These are phyloP conservation scores for Poeciliopsis gracilis DNA, from an alignment of 2,797 vertebrate species.

Conservation along the genomic window DNA sequence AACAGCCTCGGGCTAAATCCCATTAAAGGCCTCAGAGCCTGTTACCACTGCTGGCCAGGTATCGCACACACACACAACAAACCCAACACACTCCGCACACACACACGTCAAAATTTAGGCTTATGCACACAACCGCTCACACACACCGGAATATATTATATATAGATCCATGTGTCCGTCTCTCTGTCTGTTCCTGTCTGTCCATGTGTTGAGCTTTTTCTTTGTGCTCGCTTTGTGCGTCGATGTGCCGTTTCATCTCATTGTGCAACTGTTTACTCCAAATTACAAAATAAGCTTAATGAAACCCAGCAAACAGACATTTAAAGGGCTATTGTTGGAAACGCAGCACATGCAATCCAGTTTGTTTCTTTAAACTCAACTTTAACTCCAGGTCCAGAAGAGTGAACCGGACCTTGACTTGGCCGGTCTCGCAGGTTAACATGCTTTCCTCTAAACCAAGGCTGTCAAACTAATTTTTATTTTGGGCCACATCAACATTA, in stretches of 20 bases:
- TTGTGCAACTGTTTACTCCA: conserved; percentile 68
- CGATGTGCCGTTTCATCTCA: conserved; percentile 78
- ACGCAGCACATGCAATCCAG: neutral
- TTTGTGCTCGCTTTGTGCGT: conserved; percentile 54
- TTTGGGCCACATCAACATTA: no score
- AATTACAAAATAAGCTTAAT: conserved; percentile 47
- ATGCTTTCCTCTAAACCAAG: neutral
- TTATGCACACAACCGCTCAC: conserved; percentile 40
- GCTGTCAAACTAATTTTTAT: no score
- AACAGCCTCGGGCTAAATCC: conserved; percentile 99
- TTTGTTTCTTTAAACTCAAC: neutral
- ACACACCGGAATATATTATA: conserved; percentile 76
- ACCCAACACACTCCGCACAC: conserved; percentile 61
- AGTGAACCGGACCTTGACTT: neutral
- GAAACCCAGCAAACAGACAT: conserved; percentile 31
- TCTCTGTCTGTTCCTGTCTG: conserved; percentile 78
- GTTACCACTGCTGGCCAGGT: conserved; percentile 99
- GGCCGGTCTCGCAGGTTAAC: neutral
- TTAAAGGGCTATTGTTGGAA: conserved; percentile 26
- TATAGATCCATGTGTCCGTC: conserved; percentile 79
- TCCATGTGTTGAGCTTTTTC: conserved; percentile 74
- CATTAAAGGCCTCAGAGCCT: conserved; percentile 99
- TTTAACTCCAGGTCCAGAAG: conserved; percentile 11
- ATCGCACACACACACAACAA: conserved; percentile 81
- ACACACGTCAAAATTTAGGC: conserved; percentile 57